A percentile compares a stretch with the other conserved stretches of the same genome.
Conservation (phyloP, 2,113 vertebrate species). For the Tupaia chinensis region DNA sequence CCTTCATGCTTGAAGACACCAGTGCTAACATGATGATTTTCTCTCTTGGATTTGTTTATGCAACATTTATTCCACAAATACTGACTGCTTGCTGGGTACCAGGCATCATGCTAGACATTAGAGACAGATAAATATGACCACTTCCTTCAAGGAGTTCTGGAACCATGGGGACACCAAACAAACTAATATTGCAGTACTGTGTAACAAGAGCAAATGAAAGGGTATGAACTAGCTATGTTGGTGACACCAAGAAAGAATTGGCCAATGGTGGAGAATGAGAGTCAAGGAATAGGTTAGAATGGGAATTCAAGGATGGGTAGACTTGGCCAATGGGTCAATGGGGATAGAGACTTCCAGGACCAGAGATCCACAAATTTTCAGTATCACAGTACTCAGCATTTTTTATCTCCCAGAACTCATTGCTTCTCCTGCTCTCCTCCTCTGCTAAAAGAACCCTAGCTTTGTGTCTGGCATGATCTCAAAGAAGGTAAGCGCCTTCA, state of each 20-base stretch:
- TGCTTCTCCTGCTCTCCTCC: background rate
- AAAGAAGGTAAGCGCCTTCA: background rate
- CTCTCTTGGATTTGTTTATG: conserved; percentile 19
- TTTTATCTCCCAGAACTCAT: background rate
- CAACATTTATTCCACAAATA: background rate
- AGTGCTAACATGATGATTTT: conserved; percentile 1
- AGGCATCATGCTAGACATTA: background rate
- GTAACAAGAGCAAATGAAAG: background rate
- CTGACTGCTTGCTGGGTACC: background rate
- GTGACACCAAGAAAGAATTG: background rate
- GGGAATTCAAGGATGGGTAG: background rate
- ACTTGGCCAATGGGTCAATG: background rate
- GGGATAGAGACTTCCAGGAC: background rate
- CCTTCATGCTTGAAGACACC: conserved; percentile 41
- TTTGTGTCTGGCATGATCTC: background rate
- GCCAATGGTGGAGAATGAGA: background rate
- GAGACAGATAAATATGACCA: background rate
- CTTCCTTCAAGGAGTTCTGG: background rate
- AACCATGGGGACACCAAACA: background rate
- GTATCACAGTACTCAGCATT: background rate
- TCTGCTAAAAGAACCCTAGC: background rate
- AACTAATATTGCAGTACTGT: background rate
- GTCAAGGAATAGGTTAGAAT: background rate
- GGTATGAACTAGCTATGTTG: background rate
- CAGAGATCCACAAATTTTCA: background rate